phyloP scores from a whole-genome alignment of 2,113 vertebrate species.

The Ptilonorhynchus violaceus region DNA sequence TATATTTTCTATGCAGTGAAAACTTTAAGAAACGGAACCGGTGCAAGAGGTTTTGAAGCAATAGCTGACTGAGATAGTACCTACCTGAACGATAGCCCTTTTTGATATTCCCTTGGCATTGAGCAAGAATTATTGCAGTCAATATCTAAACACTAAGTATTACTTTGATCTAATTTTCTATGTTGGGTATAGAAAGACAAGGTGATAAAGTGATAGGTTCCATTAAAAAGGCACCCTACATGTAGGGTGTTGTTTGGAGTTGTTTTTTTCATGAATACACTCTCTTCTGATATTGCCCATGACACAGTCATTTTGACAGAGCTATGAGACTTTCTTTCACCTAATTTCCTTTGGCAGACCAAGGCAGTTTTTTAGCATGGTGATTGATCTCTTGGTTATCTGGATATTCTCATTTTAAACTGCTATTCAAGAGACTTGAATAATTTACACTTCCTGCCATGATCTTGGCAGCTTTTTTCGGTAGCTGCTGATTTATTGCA shows the following conservation, averaged over 20 bases:
- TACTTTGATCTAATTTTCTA: slow-evolving; percentile 1
- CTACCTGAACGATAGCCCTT: not conserved
- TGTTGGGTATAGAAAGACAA: not conserved
- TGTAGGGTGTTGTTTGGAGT: not conserved
- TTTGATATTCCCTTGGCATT: not conserved
- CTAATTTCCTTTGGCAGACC: slow-evolving; percentile 34
- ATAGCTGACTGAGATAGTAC: not conserved
- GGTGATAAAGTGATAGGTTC: not conserved
- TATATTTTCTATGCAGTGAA: not conserved
- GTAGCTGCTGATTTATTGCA: slow-evolving; percentile 35
- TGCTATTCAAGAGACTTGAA: slow-evolving; percentile 36
- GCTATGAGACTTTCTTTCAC: not conserved
- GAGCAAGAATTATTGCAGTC: not conserved
- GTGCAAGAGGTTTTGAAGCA: not conserved
- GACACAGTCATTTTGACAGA: slow-evolving; percentile 27
- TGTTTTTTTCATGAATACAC: not conserved
- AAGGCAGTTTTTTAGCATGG: not conserved
- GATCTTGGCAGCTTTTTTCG: slow-evolving; percentile 28
- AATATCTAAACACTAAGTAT: not conserved
- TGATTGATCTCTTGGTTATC: slow-evolving; percentile 49
- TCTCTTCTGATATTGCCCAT: not conserved
- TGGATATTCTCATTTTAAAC: slow-evolving; percentile 43
- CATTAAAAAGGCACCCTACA: not conserved
- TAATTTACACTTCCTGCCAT: slow-evolving; percentile 50
- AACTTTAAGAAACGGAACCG: not conserved